phyloP scores from a whole-genome alignment of 1,140 invertebrate genomes.

The Bombus balteatus region DNA sequence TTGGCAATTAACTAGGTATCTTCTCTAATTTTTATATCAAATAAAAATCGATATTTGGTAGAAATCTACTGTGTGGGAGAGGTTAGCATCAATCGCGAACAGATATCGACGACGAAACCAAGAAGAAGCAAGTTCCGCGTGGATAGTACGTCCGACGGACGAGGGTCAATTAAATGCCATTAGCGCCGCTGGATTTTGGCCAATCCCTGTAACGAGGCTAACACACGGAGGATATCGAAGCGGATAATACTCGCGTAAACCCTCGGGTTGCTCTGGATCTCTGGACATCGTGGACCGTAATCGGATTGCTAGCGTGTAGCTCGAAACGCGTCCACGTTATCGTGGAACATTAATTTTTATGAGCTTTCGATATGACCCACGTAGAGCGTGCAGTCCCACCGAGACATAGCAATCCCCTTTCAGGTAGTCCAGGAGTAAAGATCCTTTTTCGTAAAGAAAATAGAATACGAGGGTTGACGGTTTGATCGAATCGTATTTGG shows the following conservation, averaged over 20 bases:
- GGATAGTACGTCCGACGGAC: constrained; percentile 61
- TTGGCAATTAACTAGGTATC: no score
- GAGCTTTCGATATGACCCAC: constrained; percentile 24
- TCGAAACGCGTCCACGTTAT: constrained; percentile 12
- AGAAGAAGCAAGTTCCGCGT: constrained; percentile 1
- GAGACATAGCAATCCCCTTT: not conserved
- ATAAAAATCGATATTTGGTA: not conserved
- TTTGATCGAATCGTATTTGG: not conserved
- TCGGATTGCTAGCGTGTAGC: constrained; percentile 43
- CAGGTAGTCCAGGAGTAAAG: not conserved
- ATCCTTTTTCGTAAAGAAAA: not conserved
- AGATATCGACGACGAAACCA: not conserved
- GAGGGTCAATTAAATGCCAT: constrained; percentile 72
- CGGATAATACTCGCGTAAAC: constrained; percentile 45
- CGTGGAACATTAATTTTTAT: constrained; percentile 54
- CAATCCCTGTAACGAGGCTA: constrained; percentile 57
- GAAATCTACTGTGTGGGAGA: rapidly evolving
- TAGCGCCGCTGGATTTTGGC: constrained; percentile 66
- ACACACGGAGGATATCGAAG: constrained; percentile 54
- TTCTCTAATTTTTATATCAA: not conserved
- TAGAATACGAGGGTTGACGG: not conserved
- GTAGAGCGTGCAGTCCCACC: not conserved
- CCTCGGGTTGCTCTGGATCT: constrained; percentile 9
- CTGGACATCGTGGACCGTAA: constrained; percentile 51
- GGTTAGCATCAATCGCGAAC: not conserved